These are phyloP conservation scores for Cotesia glomerata DNA, from an alignment of 1,140 invertebrate genomes.

Conservation along the genomic window DNA sequence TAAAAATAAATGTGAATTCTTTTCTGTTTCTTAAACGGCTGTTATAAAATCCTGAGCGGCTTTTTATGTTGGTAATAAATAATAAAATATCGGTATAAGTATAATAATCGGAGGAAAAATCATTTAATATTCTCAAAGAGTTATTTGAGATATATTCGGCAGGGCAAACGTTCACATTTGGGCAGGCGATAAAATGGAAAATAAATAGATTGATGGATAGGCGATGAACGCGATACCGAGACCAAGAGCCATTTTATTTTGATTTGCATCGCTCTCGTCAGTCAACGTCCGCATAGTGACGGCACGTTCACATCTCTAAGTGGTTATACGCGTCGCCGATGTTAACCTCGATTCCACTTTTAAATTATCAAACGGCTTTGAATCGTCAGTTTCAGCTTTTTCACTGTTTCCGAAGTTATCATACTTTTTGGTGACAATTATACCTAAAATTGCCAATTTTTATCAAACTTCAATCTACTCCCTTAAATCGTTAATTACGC, in stretches of 20 bases:
- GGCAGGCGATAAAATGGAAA: background rate
- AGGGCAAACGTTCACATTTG: background rate
- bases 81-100: too few species aligned
- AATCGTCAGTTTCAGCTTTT: too few species aligned
- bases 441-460: too few species aligned
- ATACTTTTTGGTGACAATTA: too few species aligned
- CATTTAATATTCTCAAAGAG: slow-evolving; percentile 3
- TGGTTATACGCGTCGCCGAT: background rate
- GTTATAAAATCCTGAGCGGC: too few species aligned
- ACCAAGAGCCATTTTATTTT: slow-evolving; percentile 29
- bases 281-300: slow-evolving; percentile 27
- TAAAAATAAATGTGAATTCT: too few species aligned
- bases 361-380: background rate
- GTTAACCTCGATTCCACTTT: background rate
- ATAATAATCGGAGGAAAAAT: slow-evolving; percentile 3
- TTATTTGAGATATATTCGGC: background rate
- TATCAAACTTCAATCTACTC: too few species aligned
- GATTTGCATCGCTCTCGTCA: slow-evolving; percentile 26
- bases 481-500: too few species aligned
- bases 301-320: slow-evolving; percentile 7
- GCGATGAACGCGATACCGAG: slow-evolving; percentile 21
- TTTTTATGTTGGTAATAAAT: too few species aligned
- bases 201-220: slow-evolving; percentile 13
- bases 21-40: too few species aligned
- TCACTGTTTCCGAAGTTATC: too few species aligned